phyloP scores from a whole-genome alignment of 2,113 vertebrate species.

The Periophthalmus modestus region DNA sequence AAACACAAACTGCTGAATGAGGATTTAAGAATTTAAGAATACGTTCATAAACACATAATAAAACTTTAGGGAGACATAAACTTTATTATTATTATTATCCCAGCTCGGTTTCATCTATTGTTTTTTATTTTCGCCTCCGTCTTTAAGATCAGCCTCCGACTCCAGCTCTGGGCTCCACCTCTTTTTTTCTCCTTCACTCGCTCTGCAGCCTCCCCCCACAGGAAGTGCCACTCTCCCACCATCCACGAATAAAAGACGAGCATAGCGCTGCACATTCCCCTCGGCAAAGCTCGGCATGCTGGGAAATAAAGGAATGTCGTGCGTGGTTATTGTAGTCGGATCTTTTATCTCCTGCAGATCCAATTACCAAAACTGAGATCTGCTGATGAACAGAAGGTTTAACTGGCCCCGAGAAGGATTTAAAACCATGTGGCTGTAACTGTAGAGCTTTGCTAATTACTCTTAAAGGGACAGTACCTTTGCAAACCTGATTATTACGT shows the following conservation, averaged over 20 bases:
- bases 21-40: too few relatives aligned
- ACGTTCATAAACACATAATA: too few relatives aligned
- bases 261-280: conserved; percentile 50
- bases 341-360: conserved; percentile 15
- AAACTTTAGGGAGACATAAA: too few relatives aligned
- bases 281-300: conserved; percentile 31
- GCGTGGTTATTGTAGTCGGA: conserved; percentile 17
- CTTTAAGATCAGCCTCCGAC: not conserved
- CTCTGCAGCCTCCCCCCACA: conserved; percentile 51
- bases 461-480: conserved; percentile 43
- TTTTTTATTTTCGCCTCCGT: not conserved
- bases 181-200: conserved; percentile 4
- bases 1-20: too few relatives aligned
- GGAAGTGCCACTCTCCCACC: conserved; percentile 62
- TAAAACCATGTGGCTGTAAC: not conserved
- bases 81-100: too few relatives aligned
- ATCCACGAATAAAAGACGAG: conserved; percentile 41
- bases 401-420: conserved; percentile 1
- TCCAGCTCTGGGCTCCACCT: conserved; percentile 19
- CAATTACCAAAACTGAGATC: conserved; percentile 1
- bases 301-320: conserved; percentile 50
- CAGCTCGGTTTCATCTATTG: too few relatives aligned
- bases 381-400: conserved; percentile 5
- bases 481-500: conserved; percentile 8
- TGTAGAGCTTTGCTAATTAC: not conserved